Conservation (phyloP, 2,797 vertebrate species). For the Spatula clypeata region DNA sequence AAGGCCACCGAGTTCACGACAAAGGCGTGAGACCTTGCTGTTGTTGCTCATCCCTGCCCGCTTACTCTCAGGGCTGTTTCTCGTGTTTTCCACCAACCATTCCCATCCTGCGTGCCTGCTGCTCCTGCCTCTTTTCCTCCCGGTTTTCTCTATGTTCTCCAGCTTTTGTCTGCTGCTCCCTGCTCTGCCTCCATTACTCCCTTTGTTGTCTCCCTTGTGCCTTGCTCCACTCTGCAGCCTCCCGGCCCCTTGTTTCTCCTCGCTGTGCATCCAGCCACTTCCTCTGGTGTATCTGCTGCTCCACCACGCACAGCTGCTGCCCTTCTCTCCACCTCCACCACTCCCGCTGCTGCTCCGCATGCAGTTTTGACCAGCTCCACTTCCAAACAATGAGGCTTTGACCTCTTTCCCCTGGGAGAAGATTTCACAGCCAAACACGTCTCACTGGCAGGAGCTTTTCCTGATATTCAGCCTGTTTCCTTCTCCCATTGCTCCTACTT, state of each 20-base stretch:
- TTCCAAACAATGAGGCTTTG: slow-evolving; percentile 78
- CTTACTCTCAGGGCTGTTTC: neutral
- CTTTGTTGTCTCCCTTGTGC: neutral
- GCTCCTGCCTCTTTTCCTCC: neutral
- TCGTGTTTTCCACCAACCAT: slow-evolving; percentile 14
- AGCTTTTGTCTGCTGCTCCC: slow-evolving; percentile 44
- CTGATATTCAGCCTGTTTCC: slow-evolving; percentile 78
- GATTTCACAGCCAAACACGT: slow-evolving; percentile 79
- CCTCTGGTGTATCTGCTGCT: neutral
- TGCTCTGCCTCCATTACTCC: neutral
- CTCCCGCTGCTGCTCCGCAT: slow-evolving; percentile 56
- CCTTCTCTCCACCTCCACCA: slow-evolving; percentile 57
- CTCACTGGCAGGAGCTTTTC: slow-evolving; percentile 78
- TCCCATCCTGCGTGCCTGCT: neutral
- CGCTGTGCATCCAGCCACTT: neutral
- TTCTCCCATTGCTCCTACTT: slow-evolving; percentile 71
- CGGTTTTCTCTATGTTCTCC: slow-evolving; percentile 16
- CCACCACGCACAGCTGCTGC: slow-evolving; percentile 63
- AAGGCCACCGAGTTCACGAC: neutral
- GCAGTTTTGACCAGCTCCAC: slow-evolving; percentile 68
- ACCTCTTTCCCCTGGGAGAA: slow-evolving; percentile 78
- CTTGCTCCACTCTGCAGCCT: neutral
- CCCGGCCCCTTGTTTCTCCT: slow-evolving; percentile 25
- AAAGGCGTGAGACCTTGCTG: neutral
- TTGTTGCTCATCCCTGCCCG: neutral